A percentile compares a stretch with the other conserved stretches of the same genome.
Conservation (phyloP, 53 echinoderm and acorn worm genomes). For the Pentamera pediparva region DNA sequence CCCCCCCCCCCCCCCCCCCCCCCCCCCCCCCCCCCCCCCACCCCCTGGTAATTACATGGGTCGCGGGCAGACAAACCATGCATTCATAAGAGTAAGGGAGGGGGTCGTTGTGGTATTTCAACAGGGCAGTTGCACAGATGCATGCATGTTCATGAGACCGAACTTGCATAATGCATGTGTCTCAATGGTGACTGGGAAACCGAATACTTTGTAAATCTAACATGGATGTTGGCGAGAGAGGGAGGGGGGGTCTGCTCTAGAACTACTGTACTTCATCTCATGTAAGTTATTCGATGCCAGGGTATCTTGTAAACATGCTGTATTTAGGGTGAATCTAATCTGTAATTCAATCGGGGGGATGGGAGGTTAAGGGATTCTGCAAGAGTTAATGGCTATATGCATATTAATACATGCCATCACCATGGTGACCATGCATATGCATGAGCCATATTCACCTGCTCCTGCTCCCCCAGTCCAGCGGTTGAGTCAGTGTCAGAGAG, state of each 20-base stretch:
- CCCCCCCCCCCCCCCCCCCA: too few relatives aligned
- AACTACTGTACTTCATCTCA: neutral
- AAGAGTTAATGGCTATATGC: slow-evolving; percentile 12
- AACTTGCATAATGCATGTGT: too few relatives aligned
- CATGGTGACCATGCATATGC: slow-evolving; percentile 1
- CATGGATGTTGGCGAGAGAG: neutral
- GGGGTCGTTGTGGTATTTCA: too few relatives aligned
- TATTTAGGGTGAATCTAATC: neutral
- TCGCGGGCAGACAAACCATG: neutral
- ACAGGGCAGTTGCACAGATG: too few relatives aligned
- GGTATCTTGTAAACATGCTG: neutral
- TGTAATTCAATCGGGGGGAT: neutral
- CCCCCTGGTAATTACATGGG: too few relatives aligned
- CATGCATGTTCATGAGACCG: too few relatives aligned
- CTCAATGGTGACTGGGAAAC: too few relatives aligned
- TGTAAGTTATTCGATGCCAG: neutral
- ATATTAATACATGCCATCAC: slow-evolving; percentile 31
- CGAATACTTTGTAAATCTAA: neutral
- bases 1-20: too few relatives aligned
- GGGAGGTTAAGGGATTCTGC: too few relatives aligned
- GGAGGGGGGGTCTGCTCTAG: neutral
- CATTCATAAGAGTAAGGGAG: neutral
- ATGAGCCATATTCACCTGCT: slow-evolving; percentile 35
- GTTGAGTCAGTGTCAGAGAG: slow-evolving; percentile 32
- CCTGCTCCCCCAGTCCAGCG: slow-evolving; percentile 29